phyloP scores from a whole-genome alignment of 2,888 invertebrate species.

The Tetragonisca angustula region DNA sequence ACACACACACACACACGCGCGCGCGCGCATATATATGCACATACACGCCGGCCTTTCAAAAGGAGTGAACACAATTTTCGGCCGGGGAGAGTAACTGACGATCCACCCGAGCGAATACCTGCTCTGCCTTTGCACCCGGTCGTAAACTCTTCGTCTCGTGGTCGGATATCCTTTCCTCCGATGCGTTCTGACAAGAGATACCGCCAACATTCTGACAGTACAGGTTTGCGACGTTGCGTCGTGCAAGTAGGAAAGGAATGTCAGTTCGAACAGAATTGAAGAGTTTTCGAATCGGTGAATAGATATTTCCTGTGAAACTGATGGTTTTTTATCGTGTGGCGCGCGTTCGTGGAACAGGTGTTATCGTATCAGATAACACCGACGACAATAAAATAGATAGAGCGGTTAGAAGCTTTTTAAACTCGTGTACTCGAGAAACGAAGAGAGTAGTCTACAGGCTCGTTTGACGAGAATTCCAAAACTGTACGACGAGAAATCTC shows the following conservation, averaged over 20 bases:
- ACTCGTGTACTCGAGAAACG: no score
- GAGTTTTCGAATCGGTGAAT: not conserved
- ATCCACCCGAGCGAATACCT: no score
- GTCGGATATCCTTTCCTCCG: no score
- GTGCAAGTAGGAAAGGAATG: not conserved
- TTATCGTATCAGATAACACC: conserved; percentile 9
- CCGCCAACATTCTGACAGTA: no score
- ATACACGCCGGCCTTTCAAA: not conserved
- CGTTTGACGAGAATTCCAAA: not conserved
- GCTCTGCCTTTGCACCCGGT: no score
- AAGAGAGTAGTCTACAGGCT: not conserved
- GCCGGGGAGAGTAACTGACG: no score
- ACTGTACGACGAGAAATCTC: not conserved
- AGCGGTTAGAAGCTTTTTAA: not conserved
- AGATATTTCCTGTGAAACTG: not conserved
- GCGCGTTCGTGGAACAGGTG: not conserved
- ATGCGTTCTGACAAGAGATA: no score
- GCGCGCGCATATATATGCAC: not conserved
- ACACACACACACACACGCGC: not conserved
- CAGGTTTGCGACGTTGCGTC: no score
- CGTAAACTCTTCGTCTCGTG: no score
- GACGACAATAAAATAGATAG: not conserved
- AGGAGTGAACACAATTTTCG: not conserved
- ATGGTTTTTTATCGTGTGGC: conserved; percentile 1
- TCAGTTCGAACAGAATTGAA: no score